Evolutionary conservation across 2,888 invertebrate genomes (phyloP), one percentile per base, ranked within the genome.

Genomic region (Coelopa pilipes): DNA sequence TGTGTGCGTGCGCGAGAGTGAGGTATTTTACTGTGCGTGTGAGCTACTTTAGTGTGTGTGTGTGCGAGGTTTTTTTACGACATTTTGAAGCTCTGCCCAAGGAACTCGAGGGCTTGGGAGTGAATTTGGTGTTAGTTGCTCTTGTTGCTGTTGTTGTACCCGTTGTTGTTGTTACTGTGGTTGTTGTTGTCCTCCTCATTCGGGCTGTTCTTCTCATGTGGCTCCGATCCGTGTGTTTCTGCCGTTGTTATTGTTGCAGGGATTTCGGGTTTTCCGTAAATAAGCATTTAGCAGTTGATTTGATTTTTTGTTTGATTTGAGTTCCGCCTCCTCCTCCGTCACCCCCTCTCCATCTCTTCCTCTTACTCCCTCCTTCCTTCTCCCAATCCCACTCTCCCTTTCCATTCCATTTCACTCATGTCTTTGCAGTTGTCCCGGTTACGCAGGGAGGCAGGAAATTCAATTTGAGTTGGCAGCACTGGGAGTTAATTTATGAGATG

Each of bases 281-380:
- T 34, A 65, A 63, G 53, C 46, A 65, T 71, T 71, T 65, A 71
- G 71, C 47, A 55, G 65, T 65, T 71, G 71, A 71, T 65, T 71
- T 63, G 63, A 71, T 71, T 71, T 71, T 34, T 34, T 45, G 46
- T 71, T 71, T 63, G 63, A 71, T 71, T 71, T 24, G 63, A 65
- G 55, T 50, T 71, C 53, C 21, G n/a, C 7, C 7, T 34, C 34
- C 2, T 34, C 2, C 34, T 34, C 7, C 34, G 34, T 34, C n/a
- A n/a, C n/a, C 7, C 34, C 7, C 34, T 34, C 2, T 34, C 34
- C 34, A 34, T 34, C 7, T 34, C 34, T 34, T 34, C 7, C 34
- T 34, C 34, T 34, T 34, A 4, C 34, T 34, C 34, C 34, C 2
- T 34, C 34, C 34, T 34, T 34, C 34, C 7, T 34, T 34, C 34